These are phyloP conservation scores for Ormyrus labotus DNA, from an alignment of 2,888 invertebrate genomes.

Conservation along the genomic window DNA sequence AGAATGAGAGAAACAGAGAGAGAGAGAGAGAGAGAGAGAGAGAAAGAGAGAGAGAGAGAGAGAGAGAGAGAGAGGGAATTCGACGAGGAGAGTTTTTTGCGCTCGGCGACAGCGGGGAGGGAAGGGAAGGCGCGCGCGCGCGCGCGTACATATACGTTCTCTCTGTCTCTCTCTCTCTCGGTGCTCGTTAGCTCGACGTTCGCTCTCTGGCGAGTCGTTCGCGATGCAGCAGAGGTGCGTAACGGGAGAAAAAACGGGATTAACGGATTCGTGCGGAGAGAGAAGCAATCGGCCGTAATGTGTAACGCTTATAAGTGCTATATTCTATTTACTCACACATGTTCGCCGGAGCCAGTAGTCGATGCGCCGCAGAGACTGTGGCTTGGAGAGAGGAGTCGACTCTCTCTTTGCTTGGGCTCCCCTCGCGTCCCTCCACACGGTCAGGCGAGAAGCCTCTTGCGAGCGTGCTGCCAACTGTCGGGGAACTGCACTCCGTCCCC, in stretches of 20 bases:
- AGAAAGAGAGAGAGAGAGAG: conserved; percentile 26
- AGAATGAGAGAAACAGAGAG: conserved; percentile 27
- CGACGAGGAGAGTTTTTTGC: conserved; percentile 43
- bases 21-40: conserved; percentile 19
- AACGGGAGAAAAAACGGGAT: conserved; percentile 51
- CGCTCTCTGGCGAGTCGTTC: neutral
- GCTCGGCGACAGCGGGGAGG: conserved; percentile 21
- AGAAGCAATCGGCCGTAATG: neutral
- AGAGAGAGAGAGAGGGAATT: conserved; percentile 34
- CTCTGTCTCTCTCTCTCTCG: neutral
- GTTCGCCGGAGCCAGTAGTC: neutral
- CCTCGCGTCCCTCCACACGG: neutral
- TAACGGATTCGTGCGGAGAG: conserved; percentile 21
- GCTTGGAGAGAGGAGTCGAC: neutral
- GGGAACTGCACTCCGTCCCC: neutral
- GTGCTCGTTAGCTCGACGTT: too few relatives aligned
- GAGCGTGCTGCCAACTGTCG: conserved; percentile 66
- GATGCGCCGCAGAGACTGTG: conserved; percentile 7
- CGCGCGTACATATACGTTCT: conserved; percentile 24
- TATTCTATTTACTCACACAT: conserved; percentile 30
- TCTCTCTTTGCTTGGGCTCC: conserved; percentile 22
- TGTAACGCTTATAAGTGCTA: neutral
- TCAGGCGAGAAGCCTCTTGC: conserved; percentile 1
- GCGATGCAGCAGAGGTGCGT: neutral
- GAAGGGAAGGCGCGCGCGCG: conserved; percentile 16